Evolutionary conservation across 2,797 vertebrate genomes (phyloP), one percentile per base, ranked within the genome.

Genomic region (Chrysocyon brachyurus): DNA sequence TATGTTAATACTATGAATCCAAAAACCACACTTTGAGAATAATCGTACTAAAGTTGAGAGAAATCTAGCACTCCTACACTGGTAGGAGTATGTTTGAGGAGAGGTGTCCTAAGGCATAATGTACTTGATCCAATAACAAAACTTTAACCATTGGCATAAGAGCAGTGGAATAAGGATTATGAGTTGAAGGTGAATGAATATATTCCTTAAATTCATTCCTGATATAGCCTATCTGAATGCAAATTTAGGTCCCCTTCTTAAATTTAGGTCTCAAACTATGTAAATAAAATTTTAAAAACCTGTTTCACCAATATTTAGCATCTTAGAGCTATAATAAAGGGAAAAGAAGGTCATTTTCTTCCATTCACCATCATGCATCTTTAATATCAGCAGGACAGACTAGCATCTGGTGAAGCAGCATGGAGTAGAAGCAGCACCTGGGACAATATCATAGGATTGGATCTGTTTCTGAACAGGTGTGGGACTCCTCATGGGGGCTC

Each of bases 391-490:
- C 52, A 95, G 78, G 78, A 72, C 93, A 84, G 85, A 82, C 16
- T 36, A 89, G 93, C 97, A 97, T 96, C 95, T 97, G 92, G 88
- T 87, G 63, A 96, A 94, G 64, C 97, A 97, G 96, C 96, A 87
- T 72, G 96, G 72, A 96, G 86, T 82, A 89, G 91, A 88, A 70
- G 77, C 59, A 97, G 95, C 96, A 90, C 97, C 95, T 97, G 94
- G 84, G 85, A 40, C 40, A 87, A 63, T 66, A 90, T 63, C 49
- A 54, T 12, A 81, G 73, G 79, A 61, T 79, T 98, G 95, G 93
- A 95, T 92, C 91, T 59, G 78, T 64, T 94, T 97, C 77, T 83
- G 96, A 97, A 95, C 94, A 97, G 97, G 97, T 96, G 91, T 90
- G 68, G 52, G 57, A 77, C 91, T 95, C 97, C 95, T 97, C 83